Conservation (phyloP, 2,797 vertebrate species). For the Peromyscus melanophrys region DNA sequence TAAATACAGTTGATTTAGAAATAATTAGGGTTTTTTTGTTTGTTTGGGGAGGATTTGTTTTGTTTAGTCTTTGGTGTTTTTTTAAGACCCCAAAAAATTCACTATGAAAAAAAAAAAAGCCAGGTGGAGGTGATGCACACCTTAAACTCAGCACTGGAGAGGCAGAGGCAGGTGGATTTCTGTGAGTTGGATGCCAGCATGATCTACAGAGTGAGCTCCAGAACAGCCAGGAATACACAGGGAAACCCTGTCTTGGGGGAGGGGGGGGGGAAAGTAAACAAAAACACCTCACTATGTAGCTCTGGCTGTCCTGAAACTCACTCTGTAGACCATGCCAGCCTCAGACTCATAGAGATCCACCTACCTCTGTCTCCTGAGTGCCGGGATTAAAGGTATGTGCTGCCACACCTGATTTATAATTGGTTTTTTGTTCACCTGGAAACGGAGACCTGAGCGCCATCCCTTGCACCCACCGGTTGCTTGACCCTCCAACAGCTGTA, state of each 20-base stretch:
- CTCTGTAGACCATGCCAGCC: too few relatives aligned
- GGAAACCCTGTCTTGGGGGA: too few relatives aligned
- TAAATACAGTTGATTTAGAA: constrained; percentile 58
- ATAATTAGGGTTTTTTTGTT: neutral
- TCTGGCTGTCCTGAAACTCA: neutral
- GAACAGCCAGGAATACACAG: too few relatives aligned
- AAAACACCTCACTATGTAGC: neutral
- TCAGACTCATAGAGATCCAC: neutral
- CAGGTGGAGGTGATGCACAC: too few relatives aligned
- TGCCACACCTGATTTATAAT: neutral
- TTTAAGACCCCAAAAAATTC: too few relatives aligned
- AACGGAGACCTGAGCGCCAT: neutral
- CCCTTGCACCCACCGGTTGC: constrained; percentile 43
- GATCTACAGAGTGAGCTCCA: too few relatives aligned
- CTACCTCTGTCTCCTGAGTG: neutral
- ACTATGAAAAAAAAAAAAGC: too few relatives aligned
- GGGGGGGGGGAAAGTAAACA: too few relatives aligned
- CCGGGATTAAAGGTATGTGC: neutral
- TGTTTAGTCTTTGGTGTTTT: neutral
- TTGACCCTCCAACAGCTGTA: constrained; percentile 55
- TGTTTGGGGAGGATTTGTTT: too few relatives aligned
- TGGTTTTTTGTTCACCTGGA: constrained; percentile 14
- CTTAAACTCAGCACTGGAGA: too few relatives aligned
- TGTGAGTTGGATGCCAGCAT: too few relatives aligned
- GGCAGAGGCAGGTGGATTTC: too few relatives aligned